Evolutionary conservation across 2,888 invertebrate species (phyloP), one percentile per base, ranked within the genome.

Genomic region (Steromphala cineraria): DNA sequence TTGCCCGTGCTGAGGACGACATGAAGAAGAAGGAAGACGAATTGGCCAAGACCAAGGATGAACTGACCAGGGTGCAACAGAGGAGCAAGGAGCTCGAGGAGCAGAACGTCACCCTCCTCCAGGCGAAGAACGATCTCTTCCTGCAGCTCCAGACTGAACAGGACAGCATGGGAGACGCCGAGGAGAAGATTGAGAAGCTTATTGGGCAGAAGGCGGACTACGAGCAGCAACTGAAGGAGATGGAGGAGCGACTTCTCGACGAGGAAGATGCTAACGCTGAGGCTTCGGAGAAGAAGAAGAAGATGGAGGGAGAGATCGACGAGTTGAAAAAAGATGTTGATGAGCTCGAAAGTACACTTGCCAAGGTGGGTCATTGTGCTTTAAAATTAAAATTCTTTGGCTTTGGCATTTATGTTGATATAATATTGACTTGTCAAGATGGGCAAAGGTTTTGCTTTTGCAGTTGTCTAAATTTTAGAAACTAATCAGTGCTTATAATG

Each of bases 1-100:
- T 98, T 95, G 97, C 97, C 94, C 97, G 98, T 93, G 96, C 98
- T 95, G 99, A 99, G 95, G 99, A 99, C 95, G 99, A 99, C 95
- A 96, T 99, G 95, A 98, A 98, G 95, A 98, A 92, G 89, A 92
- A 98, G 94, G 98, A 99, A 95, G 99, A 99, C 95, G 98, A 98
- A 95, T 97, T 98, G 86, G 96, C 96, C 94, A 98, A 98, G 95
- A 97, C 97, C 89, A 97, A 98, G 94, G 98, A 98, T 93, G 97
- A 97, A 89, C 96, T 98, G 94, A 97, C 97, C 93, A 97, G 96
- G 94, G 97, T 98, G 94, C 97, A 98, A 94, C 99, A 99, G 94
- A 95, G 97, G 93, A 97, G 99, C 95, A 98, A 99, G 95, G 99
- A 99, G 93, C 95, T 98, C 91, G 99, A 99, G 95, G 97, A 95